Evolutionary conservation across 2,888 invertebrate species (phyloP).

Genomic region (Diadegma fenestrale): DNA sequence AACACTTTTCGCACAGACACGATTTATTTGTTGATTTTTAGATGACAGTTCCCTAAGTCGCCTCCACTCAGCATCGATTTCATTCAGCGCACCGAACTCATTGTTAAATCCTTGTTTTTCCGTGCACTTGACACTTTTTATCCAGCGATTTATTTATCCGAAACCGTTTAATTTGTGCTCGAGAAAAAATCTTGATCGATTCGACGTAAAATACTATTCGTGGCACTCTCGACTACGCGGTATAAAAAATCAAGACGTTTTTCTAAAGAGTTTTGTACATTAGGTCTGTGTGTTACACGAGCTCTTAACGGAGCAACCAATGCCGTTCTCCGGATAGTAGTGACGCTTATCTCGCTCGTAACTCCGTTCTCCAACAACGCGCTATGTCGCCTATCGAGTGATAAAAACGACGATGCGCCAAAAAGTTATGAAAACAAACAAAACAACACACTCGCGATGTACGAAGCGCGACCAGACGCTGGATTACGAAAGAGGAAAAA

Average conservation of each 20-base stretch:
- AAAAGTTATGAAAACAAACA: background rate
- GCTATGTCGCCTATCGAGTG: constrained; percentile 19
- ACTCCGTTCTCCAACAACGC: constrained; percentile 37
- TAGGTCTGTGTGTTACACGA: constrained; percentile 23
- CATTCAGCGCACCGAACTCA: constrained; percentile 71
- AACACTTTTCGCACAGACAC: constrained; percentile 21
- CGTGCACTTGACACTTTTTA: constrained; percentile 41
- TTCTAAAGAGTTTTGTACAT: constrained; percentile 40
- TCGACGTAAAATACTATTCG: background rate
- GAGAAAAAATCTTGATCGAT: background rate
- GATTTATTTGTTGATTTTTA: background rate
- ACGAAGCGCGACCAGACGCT: background rate
- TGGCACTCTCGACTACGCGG: constrained; percentile 42
- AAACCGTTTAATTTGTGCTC: background rate
- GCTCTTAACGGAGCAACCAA: constrained; percentile 33
- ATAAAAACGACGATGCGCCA: constrained; percentile 9
- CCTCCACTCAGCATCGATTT: constrained; percentile 31
- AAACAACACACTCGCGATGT: background rate
- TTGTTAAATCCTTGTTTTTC: constrained; percentile 60
- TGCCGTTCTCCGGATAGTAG: constrained; percentile 32
- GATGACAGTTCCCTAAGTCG: constrained; percentile 22
- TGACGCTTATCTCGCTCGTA: constrained; percentile 53
- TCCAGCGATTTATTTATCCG: background rate
- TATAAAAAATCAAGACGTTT: constrained; percentile 16
- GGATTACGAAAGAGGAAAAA: background rate